These are phyloP conservation scores for Aethes cnicana DNA, from an alignment of 2,888 invertebrate genomes.

Conservation along the genomic window DNA sequence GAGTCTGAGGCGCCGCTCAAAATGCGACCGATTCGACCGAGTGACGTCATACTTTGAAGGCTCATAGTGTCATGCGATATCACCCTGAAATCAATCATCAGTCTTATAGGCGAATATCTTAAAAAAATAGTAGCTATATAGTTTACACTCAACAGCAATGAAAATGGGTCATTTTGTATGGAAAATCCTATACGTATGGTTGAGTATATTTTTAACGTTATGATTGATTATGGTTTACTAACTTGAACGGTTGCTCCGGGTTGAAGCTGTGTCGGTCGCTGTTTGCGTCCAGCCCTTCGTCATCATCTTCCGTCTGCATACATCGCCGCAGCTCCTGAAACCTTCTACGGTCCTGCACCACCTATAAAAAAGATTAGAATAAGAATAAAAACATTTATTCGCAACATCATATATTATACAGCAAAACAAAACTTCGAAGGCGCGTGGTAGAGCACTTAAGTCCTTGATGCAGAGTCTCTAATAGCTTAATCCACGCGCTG, in stretches of 20 bases:
- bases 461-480: too few species aligned
- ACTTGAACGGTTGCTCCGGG: slow-evolving; percentile 91
- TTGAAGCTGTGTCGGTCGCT: slow-evolving; percentile 74
- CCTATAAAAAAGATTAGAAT: slow-evolving; percentile 51
- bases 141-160: too few species aligned
- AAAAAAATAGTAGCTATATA: neutral
- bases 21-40: slow-evolving; percentile 91
- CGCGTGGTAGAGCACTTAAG: too few species aligned
- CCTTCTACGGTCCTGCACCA: slow-evolving; percentile 85
- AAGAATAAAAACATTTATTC: too few species aligned
- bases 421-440: too few species aligned
- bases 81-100: slow-evolving; percentile 75
- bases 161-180: too few species aligned
- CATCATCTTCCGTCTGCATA: slow-evolving; percentile 94
- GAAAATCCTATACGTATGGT: too few species aligned
- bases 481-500: too few species aligned
- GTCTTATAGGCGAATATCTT: neutral
- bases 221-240: slow-evolving; percentile 32
- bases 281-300: slow-evolving; percentile 86
- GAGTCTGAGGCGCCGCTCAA: slow-evolving; percentile 86
- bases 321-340: slow-evolving; percentile 93
- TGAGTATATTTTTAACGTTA: neutral
- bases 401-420: too few species aligned
- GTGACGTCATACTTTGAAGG: slow-evolving; percentile 93
- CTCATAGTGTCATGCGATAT: slow-evolving; percentile 94